These are phyloP conservation scores for Diplodus puntazzo DNA, from an alignment of 2,797 vertebrate species.

Conservation along the genomic window DNA sequence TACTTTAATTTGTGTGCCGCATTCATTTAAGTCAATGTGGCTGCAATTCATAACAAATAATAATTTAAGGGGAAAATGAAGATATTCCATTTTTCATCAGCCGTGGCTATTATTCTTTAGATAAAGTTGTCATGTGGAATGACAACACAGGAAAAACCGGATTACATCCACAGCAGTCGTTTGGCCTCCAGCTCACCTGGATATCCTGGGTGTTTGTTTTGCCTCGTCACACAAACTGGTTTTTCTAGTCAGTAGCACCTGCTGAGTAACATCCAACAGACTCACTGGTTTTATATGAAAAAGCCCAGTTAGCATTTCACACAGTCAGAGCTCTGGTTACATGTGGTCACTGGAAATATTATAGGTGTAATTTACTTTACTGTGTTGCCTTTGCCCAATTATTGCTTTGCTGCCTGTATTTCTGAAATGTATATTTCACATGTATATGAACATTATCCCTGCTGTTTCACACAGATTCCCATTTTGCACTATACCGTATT, in stretches of 20 bases:
- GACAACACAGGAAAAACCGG: background rate
- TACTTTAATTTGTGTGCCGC: background rate
- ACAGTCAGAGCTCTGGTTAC: background rate
- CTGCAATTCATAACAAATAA: background rate
- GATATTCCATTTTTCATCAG: background rate
- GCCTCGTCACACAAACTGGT: slow-evolving; percentile 29
- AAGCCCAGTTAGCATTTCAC: background rate
- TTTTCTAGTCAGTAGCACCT: slow-evolving; percentile 36
- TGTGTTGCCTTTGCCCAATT: background rate
- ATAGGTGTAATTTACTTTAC: background rate
- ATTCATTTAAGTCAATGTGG: background rate
- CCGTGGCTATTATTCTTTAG: background rate
- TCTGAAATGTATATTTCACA: too few species aligned
- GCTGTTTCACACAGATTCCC: too few species aligned
- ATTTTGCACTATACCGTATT: too few species aligned
- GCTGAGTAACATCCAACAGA: background rate
- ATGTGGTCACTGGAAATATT: background rate
- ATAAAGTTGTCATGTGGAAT: background rate
- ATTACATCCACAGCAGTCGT: background rate
- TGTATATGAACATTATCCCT: too few species aligned
- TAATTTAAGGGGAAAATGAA: background rate
- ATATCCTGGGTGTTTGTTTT: slow-evolving; percentile 12
- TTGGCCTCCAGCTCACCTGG: background rate
- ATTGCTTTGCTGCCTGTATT: too few species aligned
- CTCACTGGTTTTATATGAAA: background rate